phyloP scores from a whole-genome alignment of 2,797 vertebrate species.

The Coranthus polyacanthus region DNA sequence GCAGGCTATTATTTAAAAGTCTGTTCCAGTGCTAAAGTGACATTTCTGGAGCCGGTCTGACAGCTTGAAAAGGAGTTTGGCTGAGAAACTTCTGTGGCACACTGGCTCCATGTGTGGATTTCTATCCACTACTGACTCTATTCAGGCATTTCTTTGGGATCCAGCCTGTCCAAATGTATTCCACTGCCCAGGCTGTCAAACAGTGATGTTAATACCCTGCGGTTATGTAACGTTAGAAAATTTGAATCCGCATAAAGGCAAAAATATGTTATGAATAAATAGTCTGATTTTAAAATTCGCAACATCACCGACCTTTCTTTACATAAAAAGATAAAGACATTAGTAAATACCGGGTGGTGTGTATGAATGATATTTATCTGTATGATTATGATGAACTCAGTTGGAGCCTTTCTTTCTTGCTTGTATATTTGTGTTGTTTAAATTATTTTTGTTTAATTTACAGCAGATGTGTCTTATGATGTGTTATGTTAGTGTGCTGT shows the following conservation, averaged over 20 bases:
- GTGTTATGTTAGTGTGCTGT: no score
- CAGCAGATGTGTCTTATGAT: no score
- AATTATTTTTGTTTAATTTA: no score
- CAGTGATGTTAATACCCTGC: constrained; percentile 10
- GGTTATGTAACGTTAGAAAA: constrained; percentile 4
- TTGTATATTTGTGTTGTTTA: no score
- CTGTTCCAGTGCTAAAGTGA: constrained; percentile 28
- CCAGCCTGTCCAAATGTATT: constrained; percentile 4
- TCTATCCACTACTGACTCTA: not conserved
- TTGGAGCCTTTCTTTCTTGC: no score
- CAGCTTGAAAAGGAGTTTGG: constrained; percentile 46
- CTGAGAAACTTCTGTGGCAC: constrained; percentile 24
- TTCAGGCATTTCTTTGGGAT: constrained; percentile 6
- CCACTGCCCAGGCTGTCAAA: constrained; percentile 12
- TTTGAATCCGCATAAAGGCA: not conserved
- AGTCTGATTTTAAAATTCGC: no score
- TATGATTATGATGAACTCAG: no score
- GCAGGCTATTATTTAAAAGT: constrained; percentile 36
- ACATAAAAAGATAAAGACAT: no score
- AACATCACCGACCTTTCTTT: no score
- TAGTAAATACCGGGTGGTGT: no score
- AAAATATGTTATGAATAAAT: no score
- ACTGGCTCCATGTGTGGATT: constrained; percentile 14
- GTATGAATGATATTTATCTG: no score
- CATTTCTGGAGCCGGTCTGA: constrained; percentile 39